These are phyloP conservation scores for Trachemys scripta DNA, from an alignment of 2,113 vertebrate genomes.

Conservation along the genomic window DNA sequence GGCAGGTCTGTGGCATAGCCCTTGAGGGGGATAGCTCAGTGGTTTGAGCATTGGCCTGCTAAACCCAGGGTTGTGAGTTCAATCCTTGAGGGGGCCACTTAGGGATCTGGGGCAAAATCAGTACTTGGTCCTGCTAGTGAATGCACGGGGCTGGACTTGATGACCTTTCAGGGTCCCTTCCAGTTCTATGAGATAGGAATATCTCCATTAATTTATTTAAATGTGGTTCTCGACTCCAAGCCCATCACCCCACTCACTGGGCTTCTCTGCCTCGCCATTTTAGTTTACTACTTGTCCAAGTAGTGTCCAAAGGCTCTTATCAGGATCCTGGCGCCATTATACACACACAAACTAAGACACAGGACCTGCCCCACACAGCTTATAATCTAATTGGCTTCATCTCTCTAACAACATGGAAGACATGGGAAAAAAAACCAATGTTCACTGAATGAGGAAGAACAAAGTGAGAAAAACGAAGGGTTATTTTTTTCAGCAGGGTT, in stretches of 20 bases:
- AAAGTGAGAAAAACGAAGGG: not conserved
- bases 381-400: not conserved
- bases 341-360: not conserved
- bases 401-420: not conserved
- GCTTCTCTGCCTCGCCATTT: not conserved
- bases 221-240: not conserved
- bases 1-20: not conserved
- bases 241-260: not conserved
- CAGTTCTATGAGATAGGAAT: too few relatives aligned
- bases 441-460: not conserved
- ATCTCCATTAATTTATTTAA: too few relatives aligned
- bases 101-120: too few relatives aligned
- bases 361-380: not conserved
- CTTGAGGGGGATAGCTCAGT: too few relatives aligned
- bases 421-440: not conserved
- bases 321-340: not conserved
- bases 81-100: too few relatives aligned
- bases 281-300: not conserved
- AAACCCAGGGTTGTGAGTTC: too few relatives aligned
- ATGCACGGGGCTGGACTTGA: too few relatives aligned
- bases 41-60: too few relatives aligned
- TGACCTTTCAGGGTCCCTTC: too few relatives aligned
- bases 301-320: not conserved
- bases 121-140: too few relatives aligned
- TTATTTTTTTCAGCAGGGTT: not conserved